Percentiles rank a stretch among this genome's conserved stretches.
These are phyloP conservation scores for Caranx melampygus DNA, from an alignment of 2,113 vertebrate species.

Conservation along the genomic window DNA sequence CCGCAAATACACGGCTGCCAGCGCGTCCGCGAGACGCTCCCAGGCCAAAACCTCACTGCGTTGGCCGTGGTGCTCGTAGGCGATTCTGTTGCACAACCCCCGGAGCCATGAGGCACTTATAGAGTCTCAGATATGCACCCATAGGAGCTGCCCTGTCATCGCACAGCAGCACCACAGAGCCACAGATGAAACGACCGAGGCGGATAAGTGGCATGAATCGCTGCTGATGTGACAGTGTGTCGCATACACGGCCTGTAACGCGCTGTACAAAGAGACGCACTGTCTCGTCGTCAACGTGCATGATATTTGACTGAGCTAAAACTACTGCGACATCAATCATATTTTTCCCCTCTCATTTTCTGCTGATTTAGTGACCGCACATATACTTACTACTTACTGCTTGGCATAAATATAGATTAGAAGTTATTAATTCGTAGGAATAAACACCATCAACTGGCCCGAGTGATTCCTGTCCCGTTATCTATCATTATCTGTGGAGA, in stretches of 20 bases:
- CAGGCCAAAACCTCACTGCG: conserved; percentile 56
- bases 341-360: not conserved
- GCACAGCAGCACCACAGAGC: conserved; percentile 7
- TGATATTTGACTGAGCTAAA: not conserved
- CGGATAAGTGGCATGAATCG: conserved; percentile 32
- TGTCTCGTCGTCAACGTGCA: not conserved
- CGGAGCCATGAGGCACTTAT: conserved; percentile 28
- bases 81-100: conserved; percentile 48
- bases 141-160: conserved; percentile 54
- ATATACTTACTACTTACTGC: not conserved
- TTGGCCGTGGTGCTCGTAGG: conserved; percentile 9
- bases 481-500: not conserved
- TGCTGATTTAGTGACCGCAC: not conserved
- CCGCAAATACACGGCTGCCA: conserved; percentile 38
- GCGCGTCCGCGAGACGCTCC: conserved; percentile 33
- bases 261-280: not conserved
- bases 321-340: not conserved
- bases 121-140: conserved; percentile 29
- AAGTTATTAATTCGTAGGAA: not conserved
- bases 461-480: no score
- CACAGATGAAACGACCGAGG: conserved; percentile 5
- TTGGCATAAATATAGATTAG: not conserved
- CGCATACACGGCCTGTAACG: not conserved
- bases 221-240: conserved; percentile 8
- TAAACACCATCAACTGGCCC: not conserved